Conservation (phyloP, 2,797 vertebrate species). For the Chaenodraco wilsoni region DNA sequence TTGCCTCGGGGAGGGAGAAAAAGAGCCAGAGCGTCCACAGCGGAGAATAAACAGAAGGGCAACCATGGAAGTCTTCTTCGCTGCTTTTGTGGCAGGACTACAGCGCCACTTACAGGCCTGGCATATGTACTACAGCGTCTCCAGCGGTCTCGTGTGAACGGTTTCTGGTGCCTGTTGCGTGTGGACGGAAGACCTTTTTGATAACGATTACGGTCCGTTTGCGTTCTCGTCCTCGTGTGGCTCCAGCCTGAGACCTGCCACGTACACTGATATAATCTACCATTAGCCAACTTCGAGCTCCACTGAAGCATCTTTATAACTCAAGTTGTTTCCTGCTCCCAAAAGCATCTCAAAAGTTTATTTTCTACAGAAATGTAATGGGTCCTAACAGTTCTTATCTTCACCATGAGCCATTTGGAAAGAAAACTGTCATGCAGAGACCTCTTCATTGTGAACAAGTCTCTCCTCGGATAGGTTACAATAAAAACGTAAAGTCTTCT, state of each 20-base stretch:
- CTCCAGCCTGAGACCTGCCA: not conserved
- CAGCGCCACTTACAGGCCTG: too few species aligned
- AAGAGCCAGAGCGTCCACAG: too few species aligned
- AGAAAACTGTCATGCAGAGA: conserved; percentile 6
- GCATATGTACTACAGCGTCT: too few species aligned
- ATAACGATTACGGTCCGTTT: too few species aligned
- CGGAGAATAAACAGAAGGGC: too few species aligned
- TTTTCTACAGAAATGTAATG: not conserved
- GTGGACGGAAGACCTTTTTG: too few species aligned
- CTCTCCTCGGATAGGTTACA: not conserved
- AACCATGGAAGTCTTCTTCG: too few species aligned
- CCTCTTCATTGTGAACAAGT: not conserved
- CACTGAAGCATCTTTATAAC: not conserved
- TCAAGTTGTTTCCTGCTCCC: not conserved
- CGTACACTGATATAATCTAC: not conserved
- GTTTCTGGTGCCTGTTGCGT: too few species aligned
- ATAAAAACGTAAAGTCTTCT: not conserved
- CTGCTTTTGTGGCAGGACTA: too few species aligned
- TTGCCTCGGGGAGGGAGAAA: too few species aligned
- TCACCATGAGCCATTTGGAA: conserved; percentile 4
- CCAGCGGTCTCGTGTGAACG: too few species aligned
- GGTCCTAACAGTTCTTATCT: not conserved
- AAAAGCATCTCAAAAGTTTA: not conserved
- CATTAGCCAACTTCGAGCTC: not conserved
- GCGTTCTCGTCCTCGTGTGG: too few species aligned